Base-by-base conservation (phyloP, 1,140 invertebrate genomes). In the Drosophila baimaii region DNA sequence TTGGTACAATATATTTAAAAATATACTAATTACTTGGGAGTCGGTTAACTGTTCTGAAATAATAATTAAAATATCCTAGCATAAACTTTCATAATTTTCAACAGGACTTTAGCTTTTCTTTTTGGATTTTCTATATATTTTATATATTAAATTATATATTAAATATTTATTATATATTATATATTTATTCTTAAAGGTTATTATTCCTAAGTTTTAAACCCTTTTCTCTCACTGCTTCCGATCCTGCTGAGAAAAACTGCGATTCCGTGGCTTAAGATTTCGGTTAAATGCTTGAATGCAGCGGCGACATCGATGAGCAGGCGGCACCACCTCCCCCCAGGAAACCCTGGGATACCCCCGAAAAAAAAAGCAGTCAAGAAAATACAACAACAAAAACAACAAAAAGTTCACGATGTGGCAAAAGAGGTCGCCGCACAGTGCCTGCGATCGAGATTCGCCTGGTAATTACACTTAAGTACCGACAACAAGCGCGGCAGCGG, bases 401-500 rank as follows among this genome's bases (percentile, higher is more conserved):
- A 68, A 78, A 59, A 69, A 83, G 79, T 83, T 88, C 83, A 88
- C 72, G 59, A 78, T 59, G 64, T 79, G 61, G 84, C 84, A 84
- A 89, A 83, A 70, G 84, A 88, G 84, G 84, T 88, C 84, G 84
- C 66, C 84, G 84, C 66, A 54, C 46, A 62, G 64, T 61, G 65
- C 47, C 58, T 58, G 55, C 52, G 77, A 76, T 71, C 79, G 61
- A 63, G 63, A 66, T 65, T 62, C 73, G 72, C 66, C 81, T 62
- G 65, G 83, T 88, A 88, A 88, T 88, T 88, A 74, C 80, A 88
- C 73, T 89, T 89, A 89, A 89, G 80, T 89, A 81, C 85, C 77
- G 69, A 61, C 81, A 84, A 71, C 81, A 54, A 80, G 84, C 83
- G 61, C 37, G 23, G 49, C 65, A 61, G 61, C 52, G 41, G 52